Base-by-base conservation (phyloP, 1,140 invertebrate genomes). In the Cyclargus thomasi region DNA sequence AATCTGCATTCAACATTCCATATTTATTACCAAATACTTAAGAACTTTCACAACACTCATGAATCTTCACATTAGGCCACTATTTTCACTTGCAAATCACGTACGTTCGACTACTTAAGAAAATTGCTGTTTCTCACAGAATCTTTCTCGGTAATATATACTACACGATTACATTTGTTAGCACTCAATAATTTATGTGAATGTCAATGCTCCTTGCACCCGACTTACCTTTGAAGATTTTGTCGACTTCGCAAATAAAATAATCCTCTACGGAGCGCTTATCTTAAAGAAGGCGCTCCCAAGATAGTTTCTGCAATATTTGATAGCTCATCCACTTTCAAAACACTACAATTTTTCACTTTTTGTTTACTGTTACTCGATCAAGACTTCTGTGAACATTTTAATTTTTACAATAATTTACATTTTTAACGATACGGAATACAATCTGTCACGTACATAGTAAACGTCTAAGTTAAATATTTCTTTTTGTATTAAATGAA, bases 1-100 rank as follows among this genome's bases (percentile, higher is more conserved):
- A 95, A 96, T 96, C 95, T 96, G 90, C 76, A 85, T 81, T 67
- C 74, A 82, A 63, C 59, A 79, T 70, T 68, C 66, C 71, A 68
- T 68, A 70, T 76, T 72, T 73, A 70, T 74, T 70, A 65, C 66
- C 64, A 75, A 57, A 70, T 63, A 68, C 67, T 67, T 23, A 0
- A 62, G 65, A 67, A 75, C 74, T 73, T 65, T 63, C 47, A 70
- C 64, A 69, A 65, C 39, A 69, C 21, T 57, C 63, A 39, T 55
- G 20, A 53, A 29, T 55, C 6, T 21, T 6, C 11, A 47, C 2
- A 47, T 47, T 47, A 14, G 10, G 11, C 10, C 10, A 47, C 39
- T 16, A 14, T 47, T 16, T 16, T 47, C 14, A 47, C 14, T 47
- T 47, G 39, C 14, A 16, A 47, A 47, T 47, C 4, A 47, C 39